Percentiles rank a stretch among this genome's conserved stretches.
Evolutionary conservation across 2,797 vertebrate species (phyloP).

Genomic region (Sebastes diaconus): DNA sequence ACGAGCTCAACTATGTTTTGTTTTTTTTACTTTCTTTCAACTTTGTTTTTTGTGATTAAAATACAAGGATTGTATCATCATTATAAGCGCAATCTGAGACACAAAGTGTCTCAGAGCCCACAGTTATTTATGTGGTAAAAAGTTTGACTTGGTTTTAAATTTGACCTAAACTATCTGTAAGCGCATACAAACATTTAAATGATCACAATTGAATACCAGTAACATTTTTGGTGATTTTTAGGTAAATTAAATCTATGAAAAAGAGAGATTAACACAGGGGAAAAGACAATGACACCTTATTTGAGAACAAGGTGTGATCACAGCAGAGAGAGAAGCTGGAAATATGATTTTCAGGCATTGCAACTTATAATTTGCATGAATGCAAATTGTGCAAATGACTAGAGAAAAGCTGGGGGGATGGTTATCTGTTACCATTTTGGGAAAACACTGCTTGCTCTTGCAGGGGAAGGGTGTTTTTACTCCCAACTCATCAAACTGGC

Average conservation of each 20-base stretch:
- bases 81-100: background rate
- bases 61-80: background rate
- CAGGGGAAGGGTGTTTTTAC: background rate
- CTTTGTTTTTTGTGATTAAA: background rate
- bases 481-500: background rate
- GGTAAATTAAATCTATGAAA: background rate
- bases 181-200: background rate
- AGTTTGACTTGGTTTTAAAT: background rate
- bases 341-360: background rate
- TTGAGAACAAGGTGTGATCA: background rate
- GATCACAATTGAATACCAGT: background rate
- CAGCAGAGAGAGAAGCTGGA: background rate
- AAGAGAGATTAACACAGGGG: background rate
- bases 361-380: constrained; percentile 15
- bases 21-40: too few relatives aligned
- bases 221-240: background rate
- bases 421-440: background rate
- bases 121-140: background rate
- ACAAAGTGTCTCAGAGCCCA: background rate
- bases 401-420: background rate
- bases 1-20: too few relatives aligned
- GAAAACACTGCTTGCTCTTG: background rate
- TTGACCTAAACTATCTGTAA: background rate
- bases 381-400: background rate
- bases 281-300: background rate